phyloP scores from a whole-genome alignment of 2,888 invertebrate species.

The Melieria crassipennis region DNA sequence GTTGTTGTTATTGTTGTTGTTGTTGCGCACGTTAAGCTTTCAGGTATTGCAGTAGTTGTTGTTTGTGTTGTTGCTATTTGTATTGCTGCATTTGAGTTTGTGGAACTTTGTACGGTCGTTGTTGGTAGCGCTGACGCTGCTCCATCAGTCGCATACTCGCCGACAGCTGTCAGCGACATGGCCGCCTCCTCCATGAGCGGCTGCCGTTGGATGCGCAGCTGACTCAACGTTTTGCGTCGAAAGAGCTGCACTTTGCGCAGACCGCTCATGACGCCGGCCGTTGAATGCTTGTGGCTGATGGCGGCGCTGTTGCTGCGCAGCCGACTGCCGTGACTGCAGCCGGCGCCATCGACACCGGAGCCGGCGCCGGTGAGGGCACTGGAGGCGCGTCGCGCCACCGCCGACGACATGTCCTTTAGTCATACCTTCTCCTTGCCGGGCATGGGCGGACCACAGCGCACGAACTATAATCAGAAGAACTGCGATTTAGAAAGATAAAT shows the following conservation, averaged over 20 bases:
- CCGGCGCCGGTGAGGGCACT: slow-evolving; percentile 48
- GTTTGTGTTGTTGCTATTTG: slow-evolving; percentile 37
- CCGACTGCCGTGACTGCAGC: slow-evolving; percentile 38
- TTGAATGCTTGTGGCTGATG: slow-evolving; percentile 22
- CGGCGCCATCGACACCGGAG: slow-evolving; percentile 36
- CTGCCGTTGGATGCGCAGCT: slow-evolving; percentile 60
- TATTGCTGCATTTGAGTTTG: slow-evolving; percentile 27
- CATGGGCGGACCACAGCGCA: slow-evolving; percentile 76
- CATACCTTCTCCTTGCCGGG: slow-evolving; percentile 85
- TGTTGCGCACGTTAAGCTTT: background rate
- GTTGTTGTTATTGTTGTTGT: slow-evolving; percentile 33
- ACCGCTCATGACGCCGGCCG: slow-evolving; percentile 46
- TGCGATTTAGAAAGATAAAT: slow-evolving; percentile 59
- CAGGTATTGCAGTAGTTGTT: slow-evolving; percentile 23
- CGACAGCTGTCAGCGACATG: slow-evolving; percentile 16
- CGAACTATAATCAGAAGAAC: slow-evolving; percentile 75
- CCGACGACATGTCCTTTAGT: slow-evolving; percentile 70
- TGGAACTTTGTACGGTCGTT: slow-evolving; percentile 36
- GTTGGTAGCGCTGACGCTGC: slow-evolving; percentile 32
- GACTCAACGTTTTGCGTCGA: slow-evolving; percentile 58
- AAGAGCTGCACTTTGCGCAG: slow-evolving; percentile 57
- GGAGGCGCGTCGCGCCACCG: slow-evolving; percentile 56
- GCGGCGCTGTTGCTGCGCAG: slow-evolving; percentile 48
- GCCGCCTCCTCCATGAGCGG: slow-evolving; percentile 57
- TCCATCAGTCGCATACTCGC: background rate